Conservation (phyloP, 1,140 invertebrate genomes). For the Leptestheria dahalacensis region DNA sequence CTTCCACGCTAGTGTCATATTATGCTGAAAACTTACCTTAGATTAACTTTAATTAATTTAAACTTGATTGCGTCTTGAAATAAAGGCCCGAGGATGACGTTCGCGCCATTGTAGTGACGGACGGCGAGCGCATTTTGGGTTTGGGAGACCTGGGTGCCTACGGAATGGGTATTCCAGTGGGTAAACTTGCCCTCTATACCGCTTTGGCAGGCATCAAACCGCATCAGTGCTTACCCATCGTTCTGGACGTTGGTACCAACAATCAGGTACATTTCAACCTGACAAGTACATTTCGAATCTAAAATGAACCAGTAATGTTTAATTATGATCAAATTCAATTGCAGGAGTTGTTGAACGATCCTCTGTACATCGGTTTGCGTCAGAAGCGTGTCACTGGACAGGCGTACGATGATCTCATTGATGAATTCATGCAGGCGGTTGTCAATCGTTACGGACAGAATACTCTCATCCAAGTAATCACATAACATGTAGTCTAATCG, state of each 20-base stretch:
- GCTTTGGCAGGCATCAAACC: conserved; percentile 86
- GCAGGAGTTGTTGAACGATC: conserved; percentile 73
- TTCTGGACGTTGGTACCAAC: conserved; percentile 84
- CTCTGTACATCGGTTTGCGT: conserved; percentile 83
- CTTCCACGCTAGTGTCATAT: too few species aligned
- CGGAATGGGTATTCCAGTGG: conserved; percentile 91
- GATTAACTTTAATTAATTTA: too few species aligned
- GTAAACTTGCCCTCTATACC: conserved; percentile 83
- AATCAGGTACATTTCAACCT: conserved; percentile 41
- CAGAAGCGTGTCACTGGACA: conserved; percentile 70
- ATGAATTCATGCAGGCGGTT: conserved; percentile 95
- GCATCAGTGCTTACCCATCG: conserved; percentile 78
- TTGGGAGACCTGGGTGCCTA: conserved; percentile 85
- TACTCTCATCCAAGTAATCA: conserved; percentile 62
- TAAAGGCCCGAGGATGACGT: conserved; percentile 82
- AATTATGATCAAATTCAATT: conserved; percentile 15
- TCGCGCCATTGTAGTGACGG: conserved; percentile 83
- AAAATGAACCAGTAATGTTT: too few species aligned
- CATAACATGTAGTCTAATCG: conserved; percentile 7
- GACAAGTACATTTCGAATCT: neutral
- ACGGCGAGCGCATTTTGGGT: conserved; percentile 86
- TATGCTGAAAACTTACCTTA: too few species aligned
- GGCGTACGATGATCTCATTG: conserved; percentile 87
- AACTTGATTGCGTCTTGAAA: too few species aligned
- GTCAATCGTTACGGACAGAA: conserved; percentile 81